A percentile compares a stretch with the other conserved stretches of the same genome.
These are phyloP conservation scores for Tenualosa ilisha DNA, from an alignment of 2,797 vertebrate genomes.

Conservation along the genomic window DNA sequence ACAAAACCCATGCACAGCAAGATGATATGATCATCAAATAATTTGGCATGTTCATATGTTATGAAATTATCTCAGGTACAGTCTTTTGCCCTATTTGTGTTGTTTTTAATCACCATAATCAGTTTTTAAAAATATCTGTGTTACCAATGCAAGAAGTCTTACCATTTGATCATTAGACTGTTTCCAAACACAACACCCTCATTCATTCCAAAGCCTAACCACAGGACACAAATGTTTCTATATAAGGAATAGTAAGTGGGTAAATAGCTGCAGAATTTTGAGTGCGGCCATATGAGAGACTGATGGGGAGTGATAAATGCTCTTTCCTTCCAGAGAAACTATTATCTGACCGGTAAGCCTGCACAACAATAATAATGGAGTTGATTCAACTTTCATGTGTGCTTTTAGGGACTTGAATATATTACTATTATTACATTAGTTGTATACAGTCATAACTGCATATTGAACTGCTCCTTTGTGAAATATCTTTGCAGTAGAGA, in stretches of 20 bases:
- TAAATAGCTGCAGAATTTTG: background rate
- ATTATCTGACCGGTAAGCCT: background rate
- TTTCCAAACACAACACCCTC: conserved; percentile 4
- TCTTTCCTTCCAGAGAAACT: background rate
- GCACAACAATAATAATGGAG: background rate
- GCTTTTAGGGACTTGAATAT: background rate
- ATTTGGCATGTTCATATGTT: background rate
- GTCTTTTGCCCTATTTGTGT: background rate
- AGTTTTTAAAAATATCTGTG: background rate
- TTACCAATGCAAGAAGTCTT: background rate
- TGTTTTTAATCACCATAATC: background rate
- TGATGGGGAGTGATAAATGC: background rate
- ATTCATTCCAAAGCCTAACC: background rate
- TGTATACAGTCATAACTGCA: background rate
- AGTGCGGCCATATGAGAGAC: background rate
- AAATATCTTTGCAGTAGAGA: background rate
- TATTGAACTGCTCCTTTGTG: background rate
- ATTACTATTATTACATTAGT: background rate
- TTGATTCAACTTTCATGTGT: background rate
- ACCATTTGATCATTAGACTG: background rate
- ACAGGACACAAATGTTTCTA: background rate
- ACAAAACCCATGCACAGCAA: background rate
- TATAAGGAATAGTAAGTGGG: background rate
- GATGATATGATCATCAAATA: background rate
- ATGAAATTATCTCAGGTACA: background rate